Evolutionary conservation across 2,888 invertebrate species (phyloP), one percentile per base, ranked within the genome.

Genomic region (Adelognathus sp.): DNA sequence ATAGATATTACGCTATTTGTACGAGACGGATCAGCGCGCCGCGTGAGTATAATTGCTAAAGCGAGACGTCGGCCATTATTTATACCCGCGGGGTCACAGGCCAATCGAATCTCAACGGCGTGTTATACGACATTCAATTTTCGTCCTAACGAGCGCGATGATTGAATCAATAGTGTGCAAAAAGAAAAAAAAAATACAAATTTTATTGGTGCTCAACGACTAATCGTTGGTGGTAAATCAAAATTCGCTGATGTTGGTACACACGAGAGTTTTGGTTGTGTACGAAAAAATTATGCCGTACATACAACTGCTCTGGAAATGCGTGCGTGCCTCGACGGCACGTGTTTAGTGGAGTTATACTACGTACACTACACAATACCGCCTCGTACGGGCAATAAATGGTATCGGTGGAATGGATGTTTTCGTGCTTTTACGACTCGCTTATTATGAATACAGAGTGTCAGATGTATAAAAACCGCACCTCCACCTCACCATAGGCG

Each of bases 321-420:
- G 67, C 79, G 63, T 76, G 79, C 79, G 79, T 79, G 79, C 72
- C 72, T 72, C 41, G 69, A 60, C 31, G 76, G 80, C 78, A 82
- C 82, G 78, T 80, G 81, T 81, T 81, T 76, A 80, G 80, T 75
- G 63, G 78, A 74, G 72, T 76, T 69, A 72, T 78, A 77, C 73
- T 76, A 81, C 58, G 69, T 41, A 61, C 70, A 41, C 46, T 41
- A 72, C 71, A 76, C 76, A 76, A 78, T 81, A 79, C 78, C 76
- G 69, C 70, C 75, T 60, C 74, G 75, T 81, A 75, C 76, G 66
- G 84, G 85, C 83, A 87, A 83, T 86, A 87, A 86, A 88, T 86
- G 87, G 86, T 88, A 89, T 89, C 89, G 88, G 88, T 85, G 79
- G 86, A 89, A 88, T 89, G 87, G 87, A 89, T 86, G 85, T 86